Conservation (phyloP, 2,113 vertebrate species). For the Balaeniceps rex region DNA sequence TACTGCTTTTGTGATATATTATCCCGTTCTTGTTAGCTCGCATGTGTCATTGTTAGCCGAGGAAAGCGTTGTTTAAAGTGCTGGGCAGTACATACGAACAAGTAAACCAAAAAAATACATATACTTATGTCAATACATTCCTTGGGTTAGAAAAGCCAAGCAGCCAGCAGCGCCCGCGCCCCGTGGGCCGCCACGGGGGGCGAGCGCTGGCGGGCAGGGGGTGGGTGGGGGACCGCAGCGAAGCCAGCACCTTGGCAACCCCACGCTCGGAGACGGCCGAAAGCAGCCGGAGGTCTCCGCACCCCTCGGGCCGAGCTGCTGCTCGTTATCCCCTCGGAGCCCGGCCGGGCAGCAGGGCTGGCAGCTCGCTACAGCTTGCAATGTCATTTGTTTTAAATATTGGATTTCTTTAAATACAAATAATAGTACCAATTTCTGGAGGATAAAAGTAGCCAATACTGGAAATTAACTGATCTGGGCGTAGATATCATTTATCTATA, state of each 20-base stretch:
- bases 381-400: not conserved
- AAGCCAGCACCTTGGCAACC: slow-evolving; percentile 10
- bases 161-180: not conserved
- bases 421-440: not conserved
- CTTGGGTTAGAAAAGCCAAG: slow-evolving; percentile 30
- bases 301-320: not conserved
- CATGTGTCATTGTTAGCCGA: slow-evolving; percentile 34
- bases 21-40: slow-evolving; percentile 37
- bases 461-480: slow-evolving; percentile 35
- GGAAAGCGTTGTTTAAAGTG: slow-evolving; percentile 73
- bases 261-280: not conserved
- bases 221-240: not conserved
- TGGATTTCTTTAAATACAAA: slow-evolving; percentile 20
- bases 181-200: not conserved
- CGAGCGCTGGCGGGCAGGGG: not conserved
- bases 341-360: not conserved
- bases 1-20: slow-evolving; percentile 62
- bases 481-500: slow-evolving; percentile 10
- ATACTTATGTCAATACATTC: slow-evolving; percentile 33
- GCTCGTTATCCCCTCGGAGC: not conserved
- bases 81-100: slow-evolving; percentile 66
- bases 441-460: slow-evolving; percentile 21
- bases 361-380: not conserved
- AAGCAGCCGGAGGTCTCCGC: not conserved
- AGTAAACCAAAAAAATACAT: slow-evolving; percentile 46